Evolutionary conservation across 2,888 invertebrate genomes (phyloP).

Genomic region (Leptothorax acervorum): DNA sequence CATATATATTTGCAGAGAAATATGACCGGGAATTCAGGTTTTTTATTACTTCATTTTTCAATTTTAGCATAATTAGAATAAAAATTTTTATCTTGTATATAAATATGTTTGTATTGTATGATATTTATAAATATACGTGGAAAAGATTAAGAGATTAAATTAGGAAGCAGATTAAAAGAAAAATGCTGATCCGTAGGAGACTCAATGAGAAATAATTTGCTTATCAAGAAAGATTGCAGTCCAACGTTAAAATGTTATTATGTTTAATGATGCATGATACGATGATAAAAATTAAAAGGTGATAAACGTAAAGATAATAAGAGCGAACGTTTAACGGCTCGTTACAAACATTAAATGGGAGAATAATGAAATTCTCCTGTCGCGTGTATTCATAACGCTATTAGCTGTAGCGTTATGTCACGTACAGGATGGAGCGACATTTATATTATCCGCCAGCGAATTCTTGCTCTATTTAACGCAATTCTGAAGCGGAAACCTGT

Average conservation of each 20-base stretch:
- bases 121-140: too few species aligned
- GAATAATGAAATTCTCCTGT: slow-evolving; percentile 46
- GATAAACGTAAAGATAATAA: slow-evolving; percentile 34
- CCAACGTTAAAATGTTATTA: slow-evolving; percentile 29
- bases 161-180: not conserved
- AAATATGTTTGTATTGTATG: not conserved
- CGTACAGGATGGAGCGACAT: slow-evolving; percentile 12
- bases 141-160: not conserved
- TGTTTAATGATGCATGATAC: slow-evolving; percentile 25
- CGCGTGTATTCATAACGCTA: slow-evolving; percentile 27
- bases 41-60: not conserved
- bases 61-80: not conserved
- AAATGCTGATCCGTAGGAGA: not conserved
- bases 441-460: slow-evolving; percentile 36
- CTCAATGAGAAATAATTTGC: slow-evolving; percentile 19
- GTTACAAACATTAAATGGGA: slow-evolving; percentile 43
- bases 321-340: slow-evolving; percentile 29
- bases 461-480: slow-evolving; percentile 53
- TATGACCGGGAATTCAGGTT: not conserved
- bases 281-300: slow-evolving; percentile 34
- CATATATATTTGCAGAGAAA: not conserved
- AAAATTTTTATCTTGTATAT: not conserved
- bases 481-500: slow-evolving; percentile 2
- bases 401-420: slow-evolving; percentile 28
- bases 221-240: not conserved